Base-by-base conservation (phyloP, 2,113 vertebrate species). In the Campylomormyrus tamandua region DNA sequence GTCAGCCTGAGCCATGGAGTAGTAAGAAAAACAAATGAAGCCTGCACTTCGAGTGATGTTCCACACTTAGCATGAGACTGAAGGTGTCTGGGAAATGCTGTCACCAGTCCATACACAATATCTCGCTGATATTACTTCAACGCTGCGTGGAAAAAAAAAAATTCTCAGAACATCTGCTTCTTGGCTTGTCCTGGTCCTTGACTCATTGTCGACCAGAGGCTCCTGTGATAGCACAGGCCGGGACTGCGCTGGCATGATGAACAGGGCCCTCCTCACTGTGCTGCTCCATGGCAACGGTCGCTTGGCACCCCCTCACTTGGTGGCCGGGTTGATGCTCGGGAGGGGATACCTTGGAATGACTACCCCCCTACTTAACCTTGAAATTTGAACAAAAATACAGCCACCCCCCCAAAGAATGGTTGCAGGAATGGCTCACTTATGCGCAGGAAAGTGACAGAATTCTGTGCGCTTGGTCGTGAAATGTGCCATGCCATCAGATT, bases 211-310 rank as follows among this genome's bases (percentile, higher is more conserved):
- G 11, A 11, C 17, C 48, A 10, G 62, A 5, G 39, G 42, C 42
- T 89, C 66, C 66, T 52, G 88, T 31, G 27, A 50, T 46, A n/a
- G 70, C 24, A 21, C 70, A 15, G 89, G 77, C 39, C 42, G 10
- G 53, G 77, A 56, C 35, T 9, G 39, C 9, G 5, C 35, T 10
- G 89, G 80, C 35, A 31, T 24, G 89, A 83, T 62, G 89, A 39
- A 62, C 52, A 24, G 74, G 49, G 35, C 39, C 66, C 56, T 88
- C 56, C 87, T 66, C 31, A 45, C 77, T 53, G 39, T 49, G 19
- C 77, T 19, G 35, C 77, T n/a, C 77, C 89, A 89, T 89, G 89
- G 89, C 89, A 89, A 89, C 89, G 24, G 31, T 58, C 80, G 10
- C 80, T 46, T 52, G 48, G 89, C 74, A 84, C 50, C 89, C 35